Conservation (phyloP, 2,888 invertebrate species). For the Salpingus planirostris region DNA sequence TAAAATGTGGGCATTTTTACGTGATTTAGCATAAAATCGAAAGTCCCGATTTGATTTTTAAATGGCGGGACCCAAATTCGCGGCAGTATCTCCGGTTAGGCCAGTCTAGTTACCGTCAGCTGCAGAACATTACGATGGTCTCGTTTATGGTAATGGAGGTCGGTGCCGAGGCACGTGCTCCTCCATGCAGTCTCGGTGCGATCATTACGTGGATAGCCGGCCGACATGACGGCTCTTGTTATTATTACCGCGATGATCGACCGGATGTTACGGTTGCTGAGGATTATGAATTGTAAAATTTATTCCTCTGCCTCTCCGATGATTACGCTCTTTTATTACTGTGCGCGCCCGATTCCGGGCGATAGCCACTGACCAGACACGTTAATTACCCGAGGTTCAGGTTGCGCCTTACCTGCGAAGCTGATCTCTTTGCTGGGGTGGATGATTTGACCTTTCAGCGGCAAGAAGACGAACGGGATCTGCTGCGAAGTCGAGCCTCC, state of each 20-base stretch:
- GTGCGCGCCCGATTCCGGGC: neutral
- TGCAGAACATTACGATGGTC: too few species aligned
- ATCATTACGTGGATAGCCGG: slow-evolving; percentile 3
- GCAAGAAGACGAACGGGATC: slow-evolving; percentile 79
- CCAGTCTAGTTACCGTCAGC: too few species aligned
- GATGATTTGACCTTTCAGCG: slow-evolving; percentile 77
- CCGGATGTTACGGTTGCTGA: slow-evolving; percentile 32
- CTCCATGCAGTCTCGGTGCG: neutral
- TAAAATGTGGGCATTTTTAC: slow-evolving; percentile 1
- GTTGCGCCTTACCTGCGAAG: slow-evolving; percentile 59
- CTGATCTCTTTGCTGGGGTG: slow-evolving; percentile 81
- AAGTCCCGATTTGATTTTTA: too few species aligned
- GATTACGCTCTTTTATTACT: slow-evolving; percentile 23
- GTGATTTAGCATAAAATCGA: slow-evolving; percentile 1
- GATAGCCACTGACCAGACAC: slow-evolving; percentile 9
- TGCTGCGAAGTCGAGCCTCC: slow-evolving; percentile 61
- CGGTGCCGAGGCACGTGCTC: slow-evolving; percentile 1
- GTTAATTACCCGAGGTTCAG: neutral
- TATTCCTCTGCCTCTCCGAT: slow-evolving; percentile 27
- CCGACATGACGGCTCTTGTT: slow-evolving; percentile 2
- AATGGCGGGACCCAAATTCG: too few species aligned
- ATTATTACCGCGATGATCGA: slow-evolving; percentile 13
- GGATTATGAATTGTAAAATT: slow-evolving; percentile 38
- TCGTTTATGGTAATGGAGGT: neutral
- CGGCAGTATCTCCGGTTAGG: too few species aligned